Evolutionary conservation across 2,113 vertebrate species (phyloP).

Genomic region (Daboia siamensis): DNA sequence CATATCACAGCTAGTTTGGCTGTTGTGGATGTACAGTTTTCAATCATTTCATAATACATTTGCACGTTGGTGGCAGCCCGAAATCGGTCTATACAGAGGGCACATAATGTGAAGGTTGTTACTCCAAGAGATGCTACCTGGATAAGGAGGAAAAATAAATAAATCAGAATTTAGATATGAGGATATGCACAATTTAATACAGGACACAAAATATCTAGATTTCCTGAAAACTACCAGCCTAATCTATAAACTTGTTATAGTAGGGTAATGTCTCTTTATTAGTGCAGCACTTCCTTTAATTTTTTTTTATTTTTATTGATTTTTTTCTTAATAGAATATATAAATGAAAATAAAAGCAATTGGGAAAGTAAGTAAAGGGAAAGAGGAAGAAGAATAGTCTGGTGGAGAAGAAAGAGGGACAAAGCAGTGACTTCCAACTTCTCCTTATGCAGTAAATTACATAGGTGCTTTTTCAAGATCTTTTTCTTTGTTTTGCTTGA

Average conservation of each 20-base stretch:
- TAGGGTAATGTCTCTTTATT: background rate
- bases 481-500: background rate
- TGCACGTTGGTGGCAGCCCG: slow-evolving; percentile 92
- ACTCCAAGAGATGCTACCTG: slow-evolving; percentile 94
- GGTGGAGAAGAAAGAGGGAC: background rate
- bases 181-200: background rate
- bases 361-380: background rate
- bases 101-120: slow-evolving; percentile 93
- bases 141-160: background rate
- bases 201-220: background rate
- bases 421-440: background rate
- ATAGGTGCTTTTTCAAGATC: background rate
- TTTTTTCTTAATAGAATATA: background rate
- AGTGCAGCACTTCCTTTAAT: background rate
- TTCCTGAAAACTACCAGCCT: background rate
- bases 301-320: background rate
- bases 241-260: background rate
- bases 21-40: slow-evolving; percentile 88
- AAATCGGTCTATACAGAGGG: slow-evolving; percentile 94
- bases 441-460: background rate
- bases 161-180: background rate
- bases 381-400: background rate
- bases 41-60: slow-evolving; percentile 97
- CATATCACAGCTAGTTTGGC: slow-evolving; percentile 96
- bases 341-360: background rate